Evolutionary conservation across 2,888 invertebrate species (phyloP), one percentile per base, ranked within the genome.

Genomic region (Lepidochitona cinerea): DNA sequence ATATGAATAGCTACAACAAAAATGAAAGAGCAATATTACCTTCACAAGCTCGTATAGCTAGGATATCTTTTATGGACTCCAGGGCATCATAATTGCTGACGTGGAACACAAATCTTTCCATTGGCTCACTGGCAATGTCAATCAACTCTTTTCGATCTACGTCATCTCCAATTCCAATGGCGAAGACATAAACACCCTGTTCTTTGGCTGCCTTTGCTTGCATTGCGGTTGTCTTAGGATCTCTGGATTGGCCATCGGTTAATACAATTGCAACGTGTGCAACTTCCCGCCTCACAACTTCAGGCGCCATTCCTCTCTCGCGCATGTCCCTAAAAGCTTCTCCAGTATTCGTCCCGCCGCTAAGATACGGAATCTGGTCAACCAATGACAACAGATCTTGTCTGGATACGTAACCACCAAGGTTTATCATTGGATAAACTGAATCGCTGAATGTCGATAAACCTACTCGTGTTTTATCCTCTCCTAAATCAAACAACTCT

Each of bases 121-220:
- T 76, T 2, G 87, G 86, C 53, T 81, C 76, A 73, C 85, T 87
- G 49, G 88, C 87, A 54, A 89, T 87, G 68, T 79, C 82, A 33
- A 73, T 72, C 23, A 89, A 79, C 73, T 89, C 88, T 2, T 76
- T 74, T 65, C 71, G 76, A 59, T 86, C 85, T 5, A 84, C 81
- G 18, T 81, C 77, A 18, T 74, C 76, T 1, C 89, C 89, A 4
- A 89, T 87, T 1, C 89, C 89, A 35, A 89, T 84, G 41, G 88
- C 84, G 72, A 88, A 88, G 65, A 89, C 68, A 70, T 86, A 83
- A 65, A 88, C 87, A 5, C 87, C 87, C 7, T 80, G 80, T 23
- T 83, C 64, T 14, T 83, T 80, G 0, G 83, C 82, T n/a, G 79
- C 71, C 9, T 74, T 68, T 0, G 88, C 84, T 72, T 85, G 83